These are phyloP conservation scores for Alcedo quadribrachys DNA, from an alignment of 2,797 vertebrate genomes.

Conservation along the genomic window DNA sequence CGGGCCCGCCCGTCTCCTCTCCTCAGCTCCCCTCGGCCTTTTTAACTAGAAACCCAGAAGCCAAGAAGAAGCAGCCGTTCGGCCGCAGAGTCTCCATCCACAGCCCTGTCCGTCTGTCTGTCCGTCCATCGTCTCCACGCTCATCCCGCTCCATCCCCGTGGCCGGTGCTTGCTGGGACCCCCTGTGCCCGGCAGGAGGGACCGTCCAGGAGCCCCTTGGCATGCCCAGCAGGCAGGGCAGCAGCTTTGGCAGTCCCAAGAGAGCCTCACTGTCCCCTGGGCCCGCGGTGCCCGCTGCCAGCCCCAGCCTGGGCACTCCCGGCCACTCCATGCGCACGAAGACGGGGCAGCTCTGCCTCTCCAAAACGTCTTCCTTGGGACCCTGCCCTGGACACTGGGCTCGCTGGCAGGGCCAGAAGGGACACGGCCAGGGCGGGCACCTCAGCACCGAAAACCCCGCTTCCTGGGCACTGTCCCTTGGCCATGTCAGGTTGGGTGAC, in stretches of 20 bases:
- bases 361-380: neutral
- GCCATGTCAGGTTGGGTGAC: rapidly evolving
- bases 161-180: neutral
- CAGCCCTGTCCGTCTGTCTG: slow-evolving; percentile 50
- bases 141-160: slow-evolving; percentile 34
- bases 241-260: neutral
- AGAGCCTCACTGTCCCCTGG: neutral
- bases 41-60: slow-evolving; percentile 67
- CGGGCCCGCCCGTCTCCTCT: neutral
- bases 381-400: neutral
- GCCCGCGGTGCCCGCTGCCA: rapidly evolving
- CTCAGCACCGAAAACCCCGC: neutral
- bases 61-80: slow-evolving; percentile 52
- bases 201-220: neutral
- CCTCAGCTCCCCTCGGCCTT: slow-evolving; percentile 54
- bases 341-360: neutral
- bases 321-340: rapidly evolving
- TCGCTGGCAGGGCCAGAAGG: neutral
- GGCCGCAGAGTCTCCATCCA: slow-evolving; percentile 31
- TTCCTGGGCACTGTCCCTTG: neutral
- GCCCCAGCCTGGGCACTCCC: rapidly evolving
- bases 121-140: neutral
- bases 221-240: neutral
- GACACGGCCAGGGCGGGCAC: neutral
- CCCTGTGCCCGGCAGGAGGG: neutral